phyloP scores from a whole-genome alignment of 1,140 invertebrate genomes.

The Steinernema khuongi region DNA sequence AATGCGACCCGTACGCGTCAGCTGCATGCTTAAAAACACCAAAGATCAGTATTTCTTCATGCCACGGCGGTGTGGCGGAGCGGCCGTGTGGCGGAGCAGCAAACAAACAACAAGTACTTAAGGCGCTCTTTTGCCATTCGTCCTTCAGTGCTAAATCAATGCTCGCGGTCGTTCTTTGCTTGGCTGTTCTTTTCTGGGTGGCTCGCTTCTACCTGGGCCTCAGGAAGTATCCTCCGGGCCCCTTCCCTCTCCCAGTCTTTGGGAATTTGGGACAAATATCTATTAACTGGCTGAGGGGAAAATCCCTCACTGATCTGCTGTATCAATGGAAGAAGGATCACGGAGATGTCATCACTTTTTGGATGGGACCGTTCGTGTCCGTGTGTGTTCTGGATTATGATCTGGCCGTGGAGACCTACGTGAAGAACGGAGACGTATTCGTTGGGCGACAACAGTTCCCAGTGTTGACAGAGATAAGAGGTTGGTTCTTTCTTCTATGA shows the following conservation, averaged over 20 bases:
- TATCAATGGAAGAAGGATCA: neutral
- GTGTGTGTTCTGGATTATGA: constrained; percentile 19
- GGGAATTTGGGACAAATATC: constrained; percentile 23
- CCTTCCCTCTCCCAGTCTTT: constrained; percentile 20
- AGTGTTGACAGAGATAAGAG: neutral
- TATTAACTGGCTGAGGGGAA: neutral
- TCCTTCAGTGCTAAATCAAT: neutral
- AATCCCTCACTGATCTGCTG: neutral
- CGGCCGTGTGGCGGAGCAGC: neutral
- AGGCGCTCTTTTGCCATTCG: neutral
- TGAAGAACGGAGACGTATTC: constrained; percentile 18
- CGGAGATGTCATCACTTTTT: constrained; percentile 17
- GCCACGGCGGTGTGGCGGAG: too few relatives aligned
- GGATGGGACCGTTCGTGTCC: constrained; percentile 13
- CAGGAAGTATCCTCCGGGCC: constrained; percentile 14
- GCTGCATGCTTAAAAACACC: too few relatives aligned
- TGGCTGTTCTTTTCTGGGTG: neutral
- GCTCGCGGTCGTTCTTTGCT: neutral
- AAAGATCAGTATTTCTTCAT: too few relatives aligned
- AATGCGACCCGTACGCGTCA: too few relatives aligned
- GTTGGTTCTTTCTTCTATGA: too few relatives aligned
- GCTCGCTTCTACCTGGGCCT: neutral
- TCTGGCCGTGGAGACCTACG: constrained; percentile 10
- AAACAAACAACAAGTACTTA: neutral
- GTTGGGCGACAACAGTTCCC: neutral